These are phyloP conservation scores for Drosophila leonis DNA, from an alignment of 2,888 invertebrate genomes.

Conservation along the genomic window DNA sequence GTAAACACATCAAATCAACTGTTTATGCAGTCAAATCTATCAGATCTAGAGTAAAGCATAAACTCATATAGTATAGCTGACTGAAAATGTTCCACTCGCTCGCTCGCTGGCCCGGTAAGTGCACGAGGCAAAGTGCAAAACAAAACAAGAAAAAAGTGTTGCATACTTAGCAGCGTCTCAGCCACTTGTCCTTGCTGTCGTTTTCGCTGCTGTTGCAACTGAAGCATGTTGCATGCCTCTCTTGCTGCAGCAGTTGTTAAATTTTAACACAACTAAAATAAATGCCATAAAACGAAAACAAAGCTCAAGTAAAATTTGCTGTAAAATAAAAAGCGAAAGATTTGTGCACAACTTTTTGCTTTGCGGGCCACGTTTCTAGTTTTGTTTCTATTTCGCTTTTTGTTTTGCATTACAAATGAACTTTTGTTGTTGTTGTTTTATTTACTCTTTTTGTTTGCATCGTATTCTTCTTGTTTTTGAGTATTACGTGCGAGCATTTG, in stretches of 20 bases:
- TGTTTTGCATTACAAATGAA: slow-evolving; percentile 72
- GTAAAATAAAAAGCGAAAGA: slow-evolving; percentile 7
- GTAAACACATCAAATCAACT: slow-evolving; percentile 12
- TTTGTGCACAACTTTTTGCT: slow-evolving; percentile 23
- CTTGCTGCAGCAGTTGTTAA: slow-evolving; percentile 48
- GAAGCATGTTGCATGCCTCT: slow-evolving; percentile 4
- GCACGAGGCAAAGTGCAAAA: slow-evolving; percentile 16
- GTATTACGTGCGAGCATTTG: slow-evolving; percentile 71
- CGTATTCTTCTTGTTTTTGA: slow-evolving; percentile 9
- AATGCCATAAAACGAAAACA: slow-evolving; percentile 38
- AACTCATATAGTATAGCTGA: slow-evolving; percentile 3
- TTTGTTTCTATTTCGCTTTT: slow-evolving; percentile 50
- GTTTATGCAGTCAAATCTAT: slow-evolving; percentile 28
- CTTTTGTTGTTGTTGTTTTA: slow-evolving; percentile 29
- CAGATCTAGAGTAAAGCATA: slow-evolving; percentile 14
- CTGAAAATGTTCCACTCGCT: background rate
- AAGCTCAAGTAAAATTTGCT: slow-evolving; percentile 17
- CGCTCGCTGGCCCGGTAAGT: background rate
- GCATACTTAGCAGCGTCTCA: slow-evolving; percentile 68
- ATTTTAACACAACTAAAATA: slow-evolving; percentile 60
- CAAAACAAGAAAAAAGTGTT: slow-evolving; percentile 51
- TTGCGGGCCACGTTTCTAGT: slow-evolving; percentile 35
- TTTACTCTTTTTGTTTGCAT: slow-evolving; percentile 8
- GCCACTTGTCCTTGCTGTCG: slow-evolving; percentile 66
- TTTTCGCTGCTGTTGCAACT: slow-evolving; percentile 27